A percentile compares a stretch with the other conserved stretches of the same genome.
phyloP scores from a whole-genome alignment of 1,140 invertebrate genomes.

The Parasteatoda tepidariorum region DNA sequence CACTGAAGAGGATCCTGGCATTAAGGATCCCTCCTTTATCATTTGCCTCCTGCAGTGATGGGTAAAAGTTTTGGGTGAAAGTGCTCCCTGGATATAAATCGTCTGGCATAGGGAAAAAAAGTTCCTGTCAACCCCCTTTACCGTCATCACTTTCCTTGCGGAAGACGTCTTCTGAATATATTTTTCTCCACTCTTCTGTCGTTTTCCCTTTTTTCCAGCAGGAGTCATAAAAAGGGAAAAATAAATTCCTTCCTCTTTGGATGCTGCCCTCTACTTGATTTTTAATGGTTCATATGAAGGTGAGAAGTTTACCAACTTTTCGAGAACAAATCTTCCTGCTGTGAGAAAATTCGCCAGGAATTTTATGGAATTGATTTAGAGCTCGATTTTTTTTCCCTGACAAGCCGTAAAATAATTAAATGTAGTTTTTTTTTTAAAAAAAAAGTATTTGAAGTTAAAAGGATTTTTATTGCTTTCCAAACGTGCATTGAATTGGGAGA shows the following conservation, averaged over 20 bases:
- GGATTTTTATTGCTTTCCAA: too few relatives aligned
- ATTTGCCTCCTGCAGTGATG: not conserved
- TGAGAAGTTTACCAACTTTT: not conserved
- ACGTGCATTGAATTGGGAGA: too few relatives aligned
- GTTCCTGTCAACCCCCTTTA: not conserved
- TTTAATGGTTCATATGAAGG: not conserved
- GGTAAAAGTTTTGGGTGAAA: not conserved
- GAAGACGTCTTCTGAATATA: not conserved
- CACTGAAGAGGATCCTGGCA: not conserved
- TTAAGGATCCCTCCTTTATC: not conserved
- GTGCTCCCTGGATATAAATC: not conserved
- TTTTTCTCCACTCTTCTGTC: not conserved
- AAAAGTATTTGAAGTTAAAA: too few relatives aligned
- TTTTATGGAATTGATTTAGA: too few relatives aligned
- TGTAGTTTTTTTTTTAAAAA: too few relatives aligned
- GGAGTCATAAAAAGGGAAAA: not conserved
- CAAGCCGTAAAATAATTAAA: too few relatives aligned
- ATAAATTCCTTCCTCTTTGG: not conserved
- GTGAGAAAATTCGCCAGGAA: too few relatives aligned
- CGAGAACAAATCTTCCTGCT: too few relatives aligned
- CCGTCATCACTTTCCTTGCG: not conserved
- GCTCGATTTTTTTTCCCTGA: too few relatives aligned
- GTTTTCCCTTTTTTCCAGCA: not conserved
- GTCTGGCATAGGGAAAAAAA: not conserved
- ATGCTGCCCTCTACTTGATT: not conserved